Evolutionary conservation across 1,140 invertebrate genomes (phyloP).

Genomic region (Gyrodactylus bullatarudis): DNA sequence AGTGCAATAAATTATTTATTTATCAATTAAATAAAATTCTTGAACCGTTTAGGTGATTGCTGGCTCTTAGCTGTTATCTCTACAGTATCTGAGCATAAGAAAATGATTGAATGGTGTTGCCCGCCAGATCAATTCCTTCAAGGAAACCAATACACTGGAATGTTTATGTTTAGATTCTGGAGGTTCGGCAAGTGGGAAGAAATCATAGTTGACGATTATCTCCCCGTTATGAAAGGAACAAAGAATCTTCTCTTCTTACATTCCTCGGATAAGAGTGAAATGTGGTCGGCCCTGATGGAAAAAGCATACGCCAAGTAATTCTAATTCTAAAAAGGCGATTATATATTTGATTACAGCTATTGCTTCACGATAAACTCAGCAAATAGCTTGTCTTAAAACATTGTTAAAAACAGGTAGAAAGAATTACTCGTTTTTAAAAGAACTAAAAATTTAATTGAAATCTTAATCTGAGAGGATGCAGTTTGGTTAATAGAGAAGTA

Average conservation of each 20-base stretch:
- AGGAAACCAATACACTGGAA: slow-evolving; percentile 12
- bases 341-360: not conserved
- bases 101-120: slow-evolving; percentile 35
- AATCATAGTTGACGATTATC: slow-evolving; percentile 33
- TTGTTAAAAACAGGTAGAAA: not conserved
- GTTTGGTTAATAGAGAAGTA: no score
- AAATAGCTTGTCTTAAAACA: not conserved
- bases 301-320: slow-evolving; percentile 41
- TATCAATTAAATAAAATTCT: not conserved
- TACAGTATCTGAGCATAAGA: slow-evolving; percentile 52
- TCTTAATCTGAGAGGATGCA: no score
- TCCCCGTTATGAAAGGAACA: slow-evolving; percentile 31
- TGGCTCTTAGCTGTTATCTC: slow-evolving; percentile 15
- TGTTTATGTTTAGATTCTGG: slow-evolving; percentile 32
- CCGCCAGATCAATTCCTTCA: slow-evolving; percentile 33
- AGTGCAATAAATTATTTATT: not conserved
- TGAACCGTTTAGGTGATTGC: slow-evolving; percentile 9
- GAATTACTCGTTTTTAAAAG: no score
- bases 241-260: slow-evolving; percentile 29
- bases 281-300: slow-evolving; percentile 36
- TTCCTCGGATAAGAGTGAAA: slow-evolving; percentile 30
- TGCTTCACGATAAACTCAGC: not conserved
- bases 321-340: not conserved
- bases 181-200: slow-evolving; percentile 36
- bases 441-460: no score